Evolutionary conservation across 2,113 vertebrate genomes (phyloP), one percentile per base, ranked within the genome.

Genomic region (Thryonomys swinderianus): DNA sequence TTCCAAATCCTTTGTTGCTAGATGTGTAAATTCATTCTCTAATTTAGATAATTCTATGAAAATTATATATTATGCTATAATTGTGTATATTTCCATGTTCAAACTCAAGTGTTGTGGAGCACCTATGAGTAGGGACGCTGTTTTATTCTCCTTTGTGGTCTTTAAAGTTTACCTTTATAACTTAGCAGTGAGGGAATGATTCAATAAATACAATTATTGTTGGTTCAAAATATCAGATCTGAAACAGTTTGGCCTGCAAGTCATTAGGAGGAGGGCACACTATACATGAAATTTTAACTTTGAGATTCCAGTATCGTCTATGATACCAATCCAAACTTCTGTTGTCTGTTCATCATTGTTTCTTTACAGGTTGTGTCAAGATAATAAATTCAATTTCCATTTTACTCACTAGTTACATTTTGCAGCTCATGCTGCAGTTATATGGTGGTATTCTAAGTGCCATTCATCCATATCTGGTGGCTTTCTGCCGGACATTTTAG

Each of bases 181-280:
- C 76, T 21, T 95, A 83, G 30, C 13, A 79, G 14, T 57, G 27
- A 74, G 40, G 83, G 30, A 84, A 45, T 40, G 0, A 59, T 55
- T 95, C 57, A 83, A 83, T 83, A 73, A 53, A 21, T 61, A 76
- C 53, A 86, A 87, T 76, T 90, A 16, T 42, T 87, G 53, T 85
- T 74, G 45, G 55, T 53, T 94, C 88, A 84, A 93, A 96, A 48
- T 73, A 86, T 80, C 71, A 87, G 51, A 32, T 90, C 64, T 71
- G 61, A 93, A 80, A 81, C 73, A 32, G 30, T 64, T 82, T 86
- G 61, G 12, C 66, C 84, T 55, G 27, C 48, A 9, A 79, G 48
- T 32, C 32, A 57, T 40, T 71, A 80, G 37, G 16, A 90, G 2
- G 17, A 91, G n/a, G n/a, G 40, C 59, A 55, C 32, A 42, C 1